phyloP scores from a whole-genome alignment of 2,888 invertebrate species.

The Hypomecis atomaria region DNA sequence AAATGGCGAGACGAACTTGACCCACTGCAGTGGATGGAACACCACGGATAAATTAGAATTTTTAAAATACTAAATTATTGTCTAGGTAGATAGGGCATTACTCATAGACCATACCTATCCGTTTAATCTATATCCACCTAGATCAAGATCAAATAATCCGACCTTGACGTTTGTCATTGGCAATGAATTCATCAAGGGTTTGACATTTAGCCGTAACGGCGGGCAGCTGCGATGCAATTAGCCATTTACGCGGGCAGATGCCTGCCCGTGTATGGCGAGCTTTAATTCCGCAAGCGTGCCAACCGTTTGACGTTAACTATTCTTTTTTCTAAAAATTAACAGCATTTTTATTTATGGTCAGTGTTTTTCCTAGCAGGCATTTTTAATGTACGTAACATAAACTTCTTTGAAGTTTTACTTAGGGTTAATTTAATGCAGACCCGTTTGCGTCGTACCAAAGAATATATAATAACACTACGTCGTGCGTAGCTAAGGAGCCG shows the following conservation, averaged over 20 bases:
- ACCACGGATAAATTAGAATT: too few species aligned
- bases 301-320: constrained; percentile 55
- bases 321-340: constrained; percentile 19
- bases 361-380: constrained; percentile 18
- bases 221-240: constrained; percentile 74
- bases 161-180: constrained; percentile 59
- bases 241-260: constrained; percentile 72
- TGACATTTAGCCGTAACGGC: constrained; percentile 77
- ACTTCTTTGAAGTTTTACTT: constrained; percentile 1
- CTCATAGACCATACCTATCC: neutral
- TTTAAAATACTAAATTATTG: too few species aligned
- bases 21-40: too few species aligned
- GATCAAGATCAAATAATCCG: constrained; percentile 53
- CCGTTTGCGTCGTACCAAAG: too few species aligned
- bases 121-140: constrained; percentile 28
- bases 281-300: constrained; percentile 44
- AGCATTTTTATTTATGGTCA: constrained; percentile 27
- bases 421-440: too few species aligned
- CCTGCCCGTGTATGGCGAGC: constrained; percentile 58
- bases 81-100: too few species aligned
- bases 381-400: constrained; percentile 17
- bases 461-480: too few species aligned
- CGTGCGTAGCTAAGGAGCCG: too few species aligned
- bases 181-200: constrained; percentile 69
- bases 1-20: too few species aligned